phyloP scores from a whole-genome alignment of 2,113 vertebrate species.

The Nesospiza acunhae region DNA sequence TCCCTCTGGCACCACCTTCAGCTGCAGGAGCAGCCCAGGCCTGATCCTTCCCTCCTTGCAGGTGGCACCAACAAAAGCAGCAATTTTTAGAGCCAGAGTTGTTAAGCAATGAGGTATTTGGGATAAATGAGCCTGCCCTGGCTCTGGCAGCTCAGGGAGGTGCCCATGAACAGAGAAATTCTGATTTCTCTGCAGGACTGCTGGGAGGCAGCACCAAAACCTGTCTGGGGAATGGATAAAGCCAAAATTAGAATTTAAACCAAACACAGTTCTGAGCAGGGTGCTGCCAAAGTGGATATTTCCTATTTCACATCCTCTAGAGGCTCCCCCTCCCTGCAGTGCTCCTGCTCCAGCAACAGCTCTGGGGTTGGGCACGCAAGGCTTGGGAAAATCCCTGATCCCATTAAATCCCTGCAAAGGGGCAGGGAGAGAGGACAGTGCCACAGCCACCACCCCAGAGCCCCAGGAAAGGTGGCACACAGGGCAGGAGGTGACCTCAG shows the following conservation, averaged over 20 bases:
- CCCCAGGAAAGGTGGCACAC: fast-evolving
- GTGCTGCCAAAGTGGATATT: not conserved
- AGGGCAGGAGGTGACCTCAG: not conserved
- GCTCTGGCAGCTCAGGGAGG: fast-evolving
- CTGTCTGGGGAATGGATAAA: fast-evolving
- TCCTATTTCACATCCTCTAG: fast-evolving
- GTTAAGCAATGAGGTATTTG: fast-evolving
- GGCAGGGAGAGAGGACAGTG: not conserved
- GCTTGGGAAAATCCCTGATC: conserved; percentile 4
- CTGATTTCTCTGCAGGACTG: not conserved
- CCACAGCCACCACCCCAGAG: too few relatives aligned
- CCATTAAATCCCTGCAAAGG: not conserved
- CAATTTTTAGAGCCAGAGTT: not conserved
- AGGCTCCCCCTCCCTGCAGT: fast-evolving
- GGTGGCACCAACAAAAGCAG: fast-evolving
- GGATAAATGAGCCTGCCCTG: not conserved
- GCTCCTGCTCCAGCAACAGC: not conserved
- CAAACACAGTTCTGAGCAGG: fast-evolving
- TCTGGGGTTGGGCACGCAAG: not conserved
- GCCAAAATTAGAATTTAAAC: not conserved
- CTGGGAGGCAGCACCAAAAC: not conserved
- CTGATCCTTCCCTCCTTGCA: not conserved
- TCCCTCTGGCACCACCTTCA: not conserved
- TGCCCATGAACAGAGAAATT: not conserved
- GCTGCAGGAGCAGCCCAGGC: not conserved